phyloP scores from a whole-genome alignment of 2,888 invertebrate genomes.

The Tillus elongatus region DNA sequence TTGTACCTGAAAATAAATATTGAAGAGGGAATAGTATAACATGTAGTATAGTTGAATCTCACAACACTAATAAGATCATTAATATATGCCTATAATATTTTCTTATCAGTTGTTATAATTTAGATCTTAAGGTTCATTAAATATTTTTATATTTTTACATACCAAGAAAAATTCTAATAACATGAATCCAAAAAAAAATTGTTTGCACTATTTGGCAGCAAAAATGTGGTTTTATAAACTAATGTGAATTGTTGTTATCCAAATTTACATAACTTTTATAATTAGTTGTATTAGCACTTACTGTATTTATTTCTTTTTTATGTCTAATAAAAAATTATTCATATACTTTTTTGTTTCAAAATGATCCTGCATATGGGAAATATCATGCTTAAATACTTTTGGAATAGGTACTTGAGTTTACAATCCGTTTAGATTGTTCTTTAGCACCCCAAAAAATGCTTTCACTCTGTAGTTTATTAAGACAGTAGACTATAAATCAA shows the following conservation, averaged over 20 bases:
- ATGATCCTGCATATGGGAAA: too few relatives aligned
- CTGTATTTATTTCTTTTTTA: background rate
- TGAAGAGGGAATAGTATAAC: background rate
- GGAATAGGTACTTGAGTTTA: too few relatives aligned
- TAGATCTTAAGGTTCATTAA: too few relatives aligned
- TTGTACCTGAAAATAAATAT: background rate
- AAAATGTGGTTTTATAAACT: slow-evolving; percentile 2
- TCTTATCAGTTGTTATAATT: background rate
- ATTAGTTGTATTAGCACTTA: slow-evolving; percentile 2
- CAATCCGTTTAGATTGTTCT: too few relatives aligned
- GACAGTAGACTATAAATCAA: too few relatives aligned
- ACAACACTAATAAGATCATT: background rate
- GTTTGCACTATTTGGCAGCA: background rate
- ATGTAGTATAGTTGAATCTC: slow-evolving; percentile 2
- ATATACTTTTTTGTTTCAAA: background rate
- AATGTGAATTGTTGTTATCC: background rate
- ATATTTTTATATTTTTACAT: slow-evolving; percentile 1
- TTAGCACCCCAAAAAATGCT: too few relatives aligned
- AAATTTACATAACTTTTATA: background rate
- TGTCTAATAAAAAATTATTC: background rate
- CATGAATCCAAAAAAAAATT: too few relatives aligned
- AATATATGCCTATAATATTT: background rate
- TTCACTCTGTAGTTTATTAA: too few relatives aligned
- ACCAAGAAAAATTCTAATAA: too few relatives aligned
- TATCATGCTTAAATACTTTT: too few relatives aligned